Evolutionary conservation across 1,140 invertebrate species (phyloP).

Genomic region (Scaptodrosophila lebanonensis): DNA sequence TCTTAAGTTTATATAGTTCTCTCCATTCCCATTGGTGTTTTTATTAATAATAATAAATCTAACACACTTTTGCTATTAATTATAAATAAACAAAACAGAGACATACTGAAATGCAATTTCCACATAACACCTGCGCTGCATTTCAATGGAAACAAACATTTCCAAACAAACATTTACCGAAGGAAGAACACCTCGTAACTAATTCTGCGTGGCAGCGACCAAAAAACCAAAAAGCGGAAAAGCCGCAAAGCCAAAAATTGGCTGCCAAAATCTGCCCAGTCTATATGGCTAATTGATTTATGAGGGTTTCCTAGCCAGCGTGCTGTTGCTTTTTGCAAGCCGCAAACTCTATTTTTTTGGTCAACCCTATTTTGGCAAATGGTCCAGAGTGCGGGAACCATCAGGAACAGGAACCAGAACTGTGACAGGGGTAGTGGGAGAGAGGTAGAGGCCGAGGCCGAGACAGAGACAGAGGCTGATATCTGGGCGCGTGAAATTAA

Average conservation of each 20-base stretch:
- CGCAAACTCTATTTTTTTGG: too few relatives aligned
- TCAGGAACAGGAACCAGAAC: too few relatives aligned
- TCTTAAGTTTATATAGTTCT: too few relatives aligned
- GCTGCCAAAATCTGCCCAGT: conserved; percentile 58
- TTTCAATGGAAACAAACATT: conserved; percentile 26
- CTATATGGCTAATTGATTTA: conserved; percentile 63
- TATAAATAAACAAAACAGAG: conserved; percentile 38
- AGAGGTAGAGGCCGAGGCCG: too few relatives aligned
- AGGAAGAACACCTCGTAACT: conserved; percentile 7
- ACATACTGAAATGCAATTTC: conserved; percentile 13
- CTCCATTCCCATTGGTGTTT: too few relatives aligned
- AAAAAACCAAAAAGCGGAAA: conserved; percentile 34
- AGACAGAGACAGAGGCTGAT: too few relatives aligned
- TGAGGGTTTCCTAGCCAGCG: conserved; percentile 49
- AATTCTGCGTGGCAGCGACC: conserved; percentile 26
- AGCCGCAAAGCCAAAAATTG: conserved; percentile 74
- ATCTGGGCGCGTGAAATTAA: conserved; percentile 55
- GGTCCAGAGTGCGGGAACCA: too few relatives aligned
- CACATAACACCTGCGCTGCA: conserved; percentile 49
- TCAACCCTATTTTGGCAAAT: too few relatives aligned
- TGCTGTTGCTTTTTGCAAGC: conserved; percentile 4
- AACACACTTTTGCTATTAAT: conserved; percentile 53
- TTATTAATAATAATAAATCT: too few relatives aligned
- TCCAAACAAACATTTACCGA: conserved; percentile 42
- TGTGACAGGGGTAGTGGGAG: too few relatives aligned